Evolutionary conservation across 2,113 vertebrate genomes (phyloP), one percentile per base, ranked within the genome.

Genomic region (Scopus umbretta): DNA sequence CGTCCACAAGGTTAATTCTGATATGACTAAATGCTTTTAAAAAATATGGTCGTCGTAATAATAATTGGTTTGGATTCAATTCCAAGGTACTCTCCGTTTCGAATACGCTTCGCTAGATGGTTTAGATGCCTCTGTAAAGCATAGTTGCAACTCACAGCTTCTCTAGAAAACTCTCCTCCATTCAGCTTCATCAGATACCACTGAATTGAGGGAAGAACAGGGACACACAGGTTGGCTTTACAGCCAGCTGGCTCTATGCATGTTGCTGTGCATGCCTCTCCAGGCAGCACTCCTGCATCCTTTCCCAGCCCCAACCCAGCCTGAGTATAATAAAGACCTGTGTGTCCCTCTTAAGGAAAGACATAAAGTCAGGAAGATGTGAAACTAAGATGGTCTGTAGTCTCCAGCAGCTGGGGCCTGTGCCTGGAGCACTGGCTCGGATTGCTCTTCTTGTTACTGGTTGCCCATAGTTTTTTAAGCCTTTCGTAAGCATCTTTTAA

Each of bases 201-300:
- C 50, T 0, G 0, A 65, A 15, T 3, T 50, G 20, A 73, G 25
- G 15, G 58, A 80, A 36, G n/a, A 82, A 65, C 73, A 61, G 16
- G 29, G 59, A 43, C 50, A 12, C 6, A 38, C 36, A 68, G 17
- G 26, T 13, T 86, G 56, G 16, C 42, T 84, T 13, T 61, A 19
- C 29, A 67, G 49, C n/a, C 63, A 61, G 23, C 7, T 58, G 18
- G 49, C 27, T 53, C 25, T 75, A 30, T 32, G 27, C 59, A 2
- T 1, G 9, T 58, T 2, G 0, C 40, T 45, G 45, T 6, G 2
- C 40, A 38, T 3, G 1, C 34, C 16, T 80, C 45, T 78, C 15
- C n/a, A 34, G 32, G 7, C 4, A 42, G 40, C 32, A 34, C 29
- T 36, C 25, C 7, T 75, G 25, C 15, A 50, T 79, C 29, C 14